phyloP scores from a whole-genome alignment of 2,113 vertebrate species.

The Egretta garzetta region DNA sequence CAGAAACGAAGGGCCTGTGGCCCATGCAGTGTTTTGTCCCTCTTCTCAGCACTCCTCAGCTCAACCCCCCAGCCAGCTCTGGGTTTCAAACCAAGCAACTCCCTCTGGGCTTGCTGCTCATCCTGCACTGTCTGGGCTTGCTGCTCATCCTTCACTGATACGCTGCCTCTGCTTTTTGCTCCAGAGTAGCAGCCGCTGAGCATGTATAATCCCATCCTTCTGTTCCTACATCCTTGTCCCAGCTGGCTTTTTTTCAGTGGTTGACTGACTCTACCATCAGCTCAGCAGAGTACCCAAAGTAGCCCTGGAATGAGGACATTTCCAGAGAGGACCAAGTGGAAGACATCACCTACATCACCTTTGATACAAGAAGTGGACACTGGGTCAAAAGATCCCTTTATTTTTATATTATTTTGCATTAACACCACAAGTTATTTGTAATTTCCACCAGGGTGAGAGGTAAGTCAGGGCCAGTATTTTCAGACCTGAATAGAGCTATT shows the following conservation, averaged over 20 bases:
- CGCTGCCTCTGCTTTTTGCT: background rate
- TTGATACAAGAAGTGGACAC: background rate
- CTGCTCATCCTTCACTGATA: background rate
- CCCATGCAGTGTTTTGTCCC: accelerated
- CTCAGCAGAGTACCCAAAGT: background rate
- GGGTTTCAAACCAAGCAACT: background rate
- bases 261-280: background rate
- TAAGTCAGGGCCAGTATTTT: background rate
- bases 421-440: background rate
- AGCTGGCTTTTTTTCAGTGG: background rate
- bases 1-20: background rate
- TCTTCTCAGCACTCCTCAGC: background rate
- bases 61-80: background rate
- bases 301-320: background rate
- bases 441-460: background rate
- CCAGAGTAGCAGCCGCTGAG: background rate
- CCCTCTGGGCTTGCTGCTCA: background rate
- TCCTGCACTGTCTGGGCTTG: background rate
- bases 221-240: background rate
- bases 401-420: background rate
- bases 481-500: background rate
- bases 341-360: background rate
- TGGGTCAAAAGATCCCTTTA: background rate
- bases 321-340: background rate
- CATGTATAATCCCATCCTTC: background rate